Evolutionary conservation across 2,113 vertebrate genomes (phyloP).

Genomic region (Camelus dromedarius): DNA sequence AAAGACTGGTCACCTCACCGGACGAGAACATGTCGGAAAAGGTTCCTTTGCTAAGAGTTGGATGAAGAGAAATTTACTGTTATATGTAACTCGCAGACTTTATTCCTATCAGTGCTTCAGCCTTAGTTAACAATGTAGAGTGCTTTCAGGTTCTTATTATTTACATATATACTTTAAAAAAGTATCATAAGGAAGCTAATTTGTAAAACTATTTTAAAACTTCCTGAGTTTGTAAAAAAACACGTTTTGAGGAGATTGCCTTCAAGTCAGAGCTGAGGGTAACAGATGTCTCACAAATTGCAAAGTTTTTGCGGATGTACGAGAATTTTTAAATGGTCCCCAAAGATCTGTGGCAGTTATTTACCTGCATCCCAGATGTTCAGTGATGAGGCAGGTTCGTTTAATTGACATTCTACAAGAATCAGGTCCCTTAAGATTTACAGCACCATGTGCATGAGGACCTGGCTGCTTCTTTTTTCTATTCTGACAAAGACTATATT

Average conservation of each 20-base stretch:
- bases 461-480: neutral
- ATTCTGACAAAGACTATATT: neutral
- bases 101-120: neutral
- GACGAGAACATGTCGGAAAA: neutral
- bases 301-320: neutral
- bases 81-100: neutral
- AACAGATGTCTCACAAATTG: constrained; percentile 9
- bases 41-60: neutral
- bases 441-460: neutral
- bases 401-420: neutral
- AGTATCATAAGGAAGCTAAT: neutral
- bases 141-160: neutral
- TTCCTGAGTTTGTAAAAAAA: neutral
- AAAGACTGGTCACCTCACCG: neutral
- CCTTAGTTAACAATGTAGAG: neutral
- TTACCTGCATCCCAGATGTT: neutral
- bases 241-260: neutral
- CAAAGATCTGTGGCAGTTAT: neutral
- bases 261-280: neutral
- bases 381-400: neutral
- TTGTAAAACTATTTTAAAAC: neutral
- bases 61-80: neutral
- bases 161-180: neutral
- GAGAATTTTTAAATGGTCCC: constrained; percentile 5
- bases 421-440: neutral